Base-by-base conservation (phyloP, 2,113 vertebrate genomes). In the Chamaetylas fuelleborni region DNA sequence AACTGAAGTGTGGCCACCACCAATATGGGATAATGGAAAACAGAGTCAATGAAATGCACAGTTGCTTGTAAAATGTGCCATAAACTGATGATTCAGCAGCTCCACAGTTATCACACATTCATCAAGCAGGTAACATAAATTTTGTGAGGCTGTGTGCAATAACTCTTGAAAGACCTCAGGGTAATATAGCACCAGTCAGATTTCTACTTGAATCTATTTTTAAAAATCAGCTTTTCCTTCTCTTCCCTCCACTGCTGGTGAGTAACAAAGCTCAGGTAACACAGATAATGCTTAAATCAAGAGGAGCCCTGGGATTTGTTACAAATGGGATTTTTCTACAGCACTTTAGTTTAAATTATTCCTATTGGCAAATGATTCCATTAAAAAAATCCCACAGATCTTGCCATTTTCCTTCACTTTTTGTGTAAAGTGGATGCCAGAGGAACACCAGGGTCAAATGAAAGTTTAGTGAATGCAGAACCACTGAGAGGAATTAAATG, bases 31-130 rank as follows among this genome's bases (percentile, higher is more conserved):
- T 91, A 64, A 85, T 50, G 78, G 80, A 85, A 65, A 94, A 11
- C 53, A 6, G 48, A 89, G 87, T 56, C 81, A 87, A 58, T 65
- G 70, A 82, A 91, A 91, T 87, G 74, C 81, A 65, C 50, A 45
- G n/a, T 67, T 79, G 76, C 79, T n/a, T 51, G 66, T 82, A 61
- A 96, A 91, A 80, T 25, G 42, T 76, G 31, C 83, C 61, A 19
- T 3, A 70, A 86, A 54, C 5, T 90, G 93, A 69, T 95, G 84
- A 86, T 87, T 95, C 95, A 94, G 94, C 96, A 95, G 65, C 80
- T 76, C 76, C 43, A 13, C 66, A 5, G 10, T 87, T 77, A 83
- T 19, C 60, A 53, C 33, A 22, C 73, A 57, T 84, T 92, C 61
- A 84, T 95, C 90, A 88, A 70, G 79, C 62, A 91, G 71, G 90